Conservation (phyloP, 1,140 invertebrate species). For the Macrostomum lignano region DNA sequence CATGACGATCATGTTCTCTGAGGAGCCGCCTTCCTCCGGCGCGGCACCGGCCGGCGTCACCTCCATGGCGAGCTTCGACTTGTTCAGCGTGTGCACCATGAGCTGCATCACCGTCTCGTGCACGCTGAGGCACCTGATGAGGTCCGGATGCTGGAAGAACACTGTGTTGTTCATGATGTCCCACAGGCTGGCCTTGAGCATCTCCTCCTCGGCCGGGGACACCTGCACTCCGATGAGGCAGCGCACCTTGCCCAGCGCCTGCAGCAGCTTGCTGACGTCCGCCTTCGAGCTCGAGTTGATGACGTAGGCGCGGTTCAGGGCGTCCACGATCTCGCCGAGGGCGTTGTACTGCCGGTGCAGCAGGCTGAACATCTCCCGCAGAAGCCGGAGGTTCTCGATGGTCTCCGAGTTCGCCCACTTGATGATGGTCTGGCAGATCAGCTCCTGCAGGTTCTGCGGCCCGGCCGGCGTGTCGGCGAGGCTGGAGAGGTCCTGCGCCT, state of each 20-base stretch:
- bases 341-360: conserved; percentile 84
- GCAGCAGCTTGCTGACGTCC: conserved; percentile 74
- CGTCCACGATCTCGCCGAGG: conserved; percentile 49
- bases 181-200: conserved; percentile 80
- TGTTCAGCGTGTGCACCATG: conserved; percentile 90
- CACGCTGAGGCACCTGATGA: conserved; percentile 73
- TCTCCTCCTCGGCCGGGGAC: conserved; percentile 83
- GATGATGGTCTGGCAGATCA: conserved; percentile 71
- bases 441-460: conserved; percentile 59
- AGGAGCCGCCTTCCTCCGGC: conserved; percentile 27
- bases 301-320: conserved; percentile 77
- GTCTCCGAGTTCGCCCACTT: conserved; percentile 75
- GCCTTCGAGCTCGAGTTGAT: conserved; percentile 63
- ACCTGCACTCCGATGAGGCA: conserved; percentile 84
- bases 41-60: neutral
- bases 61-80: conserved; percentile 39
- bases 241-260: conserved; percentile 72
- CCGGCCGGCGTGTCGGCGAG: conserved; percentile 7
- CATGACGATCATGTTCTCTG: conserved; percentile 92
- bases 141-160: conserved; percentile 97
- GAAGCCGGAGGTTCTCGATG: conserved; percentile 68
- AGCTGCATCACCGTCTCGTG: conserved; percentile 99
- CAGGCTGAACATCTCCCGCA: conserved; percentile 85
- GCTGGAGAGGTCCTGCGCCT: conserved; percentile 7
- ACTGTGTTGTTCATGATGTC: conserved; percentile 93